Conservation (phyloP, 2,888 invertebrate genomes). For the Physocephala rufipes region DNA sequence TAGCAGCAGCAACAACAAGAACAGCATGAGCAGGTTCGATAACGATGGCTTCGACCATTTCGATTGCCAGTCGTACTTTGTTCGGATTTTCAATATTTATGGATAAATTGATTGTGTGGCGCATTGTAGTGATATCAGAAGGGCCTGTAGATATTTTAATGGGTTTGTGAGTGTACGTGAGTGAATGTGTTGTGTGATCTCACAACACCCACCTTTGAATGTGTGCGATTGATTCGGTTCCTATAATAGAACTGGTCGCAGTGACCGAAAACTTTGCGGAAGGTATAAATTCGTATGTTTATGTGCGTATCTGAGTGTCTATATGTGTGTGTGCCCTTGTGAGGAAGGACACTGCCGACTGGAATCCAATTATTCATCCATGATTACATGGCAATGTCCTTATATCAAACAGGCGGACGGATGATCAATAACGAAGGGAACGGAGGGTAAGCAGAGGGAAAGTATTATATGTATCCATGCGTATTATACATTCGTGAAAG, state of each 20-base stretch:
- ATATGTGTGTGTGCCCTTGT: constrained; percentile 18
- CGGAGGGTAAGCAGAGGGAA: neutral
- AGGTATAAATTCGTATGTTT: neutral
- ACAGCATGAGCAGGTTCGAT: neutral
- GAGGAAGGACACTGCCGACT: constrained; percentile 39
- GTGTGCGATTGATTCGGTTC: no score
- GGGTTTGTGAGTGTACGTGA: neutral
- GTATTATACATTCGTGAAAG: no score
- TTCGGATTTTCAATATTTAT: constrained; percentile 35
- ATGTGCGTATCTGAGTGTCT: constrained; percentile 14
- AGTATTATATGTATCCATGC: neutral
- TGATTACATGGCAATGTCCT: constrained; percentile 53
- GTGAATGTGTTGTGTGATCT: constrained; percentile 2
- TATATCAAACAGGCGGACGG: constrained; percentile 47
- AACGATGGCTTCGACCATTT: neutral
- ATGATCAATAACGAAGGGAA: neutral
- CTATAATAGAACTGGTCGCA: no score
- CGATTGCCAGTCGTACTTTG: constrained; percentile 14
- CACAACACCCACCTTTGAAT: neutral
- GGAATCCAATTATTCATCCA: constrained; percentile 53
- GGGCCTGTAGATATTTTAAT: neutral
- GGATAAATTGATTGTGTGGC: constrained; percentile 30
- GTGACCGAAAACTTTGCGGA: neutral
- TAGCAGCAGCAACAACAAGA: neutral
- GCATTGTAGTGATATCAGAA: constrained; percentile 16